phyloP scores from a whole-genome alignment of 2,113 vertebrate genomes.

The Capreolus pygargus region DNA sequence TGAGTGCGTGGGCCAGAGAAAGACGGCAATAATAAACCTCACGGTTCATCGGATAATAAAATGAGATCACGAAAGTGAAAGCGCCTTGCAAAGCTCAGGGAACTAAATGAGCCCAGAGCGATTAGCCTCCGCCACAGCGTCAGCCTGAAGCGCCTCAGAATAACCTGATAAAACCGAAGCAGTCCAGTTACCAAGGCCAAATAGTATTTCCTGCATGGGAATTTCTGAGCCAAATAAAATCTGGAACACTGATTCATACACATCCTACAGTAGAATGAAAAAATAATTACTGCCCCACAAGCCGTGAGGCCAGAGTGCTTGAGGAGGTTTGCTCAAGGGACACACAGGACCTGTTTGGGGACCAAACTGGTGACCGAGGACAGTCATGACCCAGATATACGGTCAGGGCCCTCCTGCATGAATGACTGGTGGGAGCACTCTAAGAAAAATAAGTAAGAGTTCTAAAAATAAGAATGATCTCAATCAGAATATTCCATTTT shows the following conservation, averaged over 20 bases:
- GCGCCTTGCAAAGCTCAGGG: neutral
- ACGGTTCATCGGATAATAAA: neutral
- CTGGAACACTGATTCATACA: neutral
- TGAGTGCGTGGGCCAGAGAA: neutral
- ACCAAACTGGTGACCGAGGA: neutral
- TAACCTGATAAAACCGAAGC: neutral
- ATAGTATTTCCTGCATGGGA: neutral
- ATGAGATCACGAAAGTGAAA: neutral
- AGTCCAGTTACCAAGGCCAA: neutral
- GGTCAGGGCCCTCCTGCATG: neutral
- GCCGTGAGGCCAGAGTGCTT: neutral
- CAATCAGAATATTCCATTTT: neutral
- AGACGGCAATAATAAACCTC: neutral
- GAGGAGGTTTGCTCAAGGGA: neutral
- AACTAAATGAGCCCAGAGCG: neutral
- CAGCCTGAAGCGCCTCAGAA: neutral
- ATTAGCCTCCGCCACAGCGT: neutral
- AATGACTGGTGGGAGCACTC: neutral
- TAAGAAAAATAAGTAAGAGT: neutral
- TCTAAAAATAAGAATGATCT: neutral
- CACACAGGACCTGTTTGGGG: neutral
- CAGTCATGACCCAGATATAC: no score
- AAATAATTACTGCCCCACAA: neutral
- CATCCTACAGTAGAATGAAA: neutral
- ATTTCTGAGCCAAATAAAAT: neutral